These are phyloP conservation scores for Ailuropoda melanoleuca DNA, from an alignment of 2,113 vertebrate genomes.

Conservation along the genomic window DNA sequence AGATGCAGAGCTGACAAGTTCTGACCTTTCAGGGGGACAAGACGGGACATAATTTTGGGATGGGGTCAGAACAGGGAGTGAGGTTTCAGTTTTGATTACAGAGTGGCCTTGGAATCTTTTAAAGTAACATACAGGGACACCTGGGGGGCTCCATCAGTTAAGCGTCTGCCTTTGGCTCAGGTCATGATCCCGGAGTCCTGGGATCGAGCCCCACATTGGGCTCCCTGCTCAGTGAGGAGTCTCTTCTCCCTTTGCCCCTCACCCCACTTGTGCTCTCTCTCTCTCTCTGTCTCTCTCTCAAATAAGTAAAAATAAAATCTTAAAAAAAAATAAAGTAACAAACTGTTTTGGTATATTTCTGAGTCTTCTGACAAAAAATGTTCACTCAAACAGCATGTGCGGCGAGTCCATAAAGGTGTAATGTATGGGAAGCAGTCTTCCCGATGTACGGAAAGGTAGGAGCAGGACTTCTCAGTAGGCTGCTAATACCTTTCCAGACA, in stretches of 20 bases:
- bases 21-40: not conserved
- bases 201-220: no score
- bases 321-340: not conserved
- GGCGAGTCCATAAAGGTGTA: not conserved
- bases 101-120: not conserved
- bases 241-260: not conserved
- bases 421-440: not conserved
- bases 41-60: not conserved
- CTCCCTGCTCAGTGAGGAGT: not conserved
- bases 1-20: not conserved
- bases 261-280: not conserved
- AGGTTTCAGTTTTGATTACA: not conserved
- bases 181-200: not conserved
- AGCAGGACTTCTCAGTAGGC: not conserved
- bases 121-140: not conserved
- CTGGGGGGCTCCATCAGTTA: not conserved
- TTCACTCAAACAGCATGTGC: not conserved
- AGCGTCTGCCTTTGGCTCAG: not conserved
- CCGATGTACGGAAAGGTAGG: not conserved
- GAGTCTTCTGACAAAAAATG: not conserved
- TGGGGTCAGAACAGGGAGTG: not conserved
- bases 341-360: not conserved
- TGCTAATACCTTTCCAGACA: not conserved
- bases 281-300: not conserved
- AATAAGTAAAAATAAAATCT: not conserved